Base-by-base conservation (phyloP, 2,888 invertebrate species). In the Eristalis arbustorum region DNA sequence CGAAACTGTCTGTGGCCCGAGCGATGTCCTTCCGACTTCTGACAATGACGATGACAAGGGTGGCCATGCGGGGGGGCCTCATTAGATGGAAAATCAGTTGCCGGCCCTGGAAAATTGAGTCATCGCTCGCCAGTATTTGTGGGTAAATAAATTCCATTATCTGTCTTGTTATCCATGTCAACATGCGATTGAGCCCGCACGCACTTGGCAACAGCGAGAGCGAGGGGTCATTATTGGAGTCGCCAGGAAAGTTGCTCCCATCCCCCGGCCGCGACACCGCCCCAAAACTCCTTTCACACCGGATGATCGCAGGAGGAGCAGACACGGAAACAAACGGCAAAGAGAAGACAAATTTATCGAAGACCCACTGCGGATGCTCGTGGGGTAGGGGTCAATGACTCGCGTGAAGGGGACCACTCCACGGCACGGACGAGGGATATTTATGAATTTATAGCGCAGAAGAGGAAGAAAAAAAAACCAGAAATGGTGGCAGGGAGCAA, bases 91-190 rank as follows among this genome's bases (percentile, higher is more conserved):
- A 59, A 69, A 59, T 25, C 28, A 62, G 61, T 14, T 28, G 13
- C 25, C 40, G 61, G 6, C 25, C 18, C 40, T 62, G 61, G 42
- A 37, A 62, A 71, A 71, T 71, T 71, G 61, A 71, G 71, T 71
- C 71, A 71, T 71, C 61, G 28, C 40, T 28, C 37, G 68, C n/a
- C 25, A 40, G 37, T 71, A 59, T 25, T 59, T 59, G 69, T 71
- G 14, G 71, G 61, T 42, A 71, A 71, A 62, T 71, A 71, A 40
- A 71, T 62, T 71, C 28, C 61, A 71, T 71, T 71, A 61, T 71
- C 71, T 42, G 40, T 28, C 42, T 42, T 71, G 31, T 61, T 71
- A 71, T 28, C 71, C 71, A 42, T 62, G 61, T 71, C 61, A 71
- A 42, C 61, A 62, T 71, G 23, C 59, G 59, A 71, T 71, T 5